Evolutionary conservation across 2,797 vertebrate species (phyloP).

Genomic region (Serranus cabrilla): DNA sequence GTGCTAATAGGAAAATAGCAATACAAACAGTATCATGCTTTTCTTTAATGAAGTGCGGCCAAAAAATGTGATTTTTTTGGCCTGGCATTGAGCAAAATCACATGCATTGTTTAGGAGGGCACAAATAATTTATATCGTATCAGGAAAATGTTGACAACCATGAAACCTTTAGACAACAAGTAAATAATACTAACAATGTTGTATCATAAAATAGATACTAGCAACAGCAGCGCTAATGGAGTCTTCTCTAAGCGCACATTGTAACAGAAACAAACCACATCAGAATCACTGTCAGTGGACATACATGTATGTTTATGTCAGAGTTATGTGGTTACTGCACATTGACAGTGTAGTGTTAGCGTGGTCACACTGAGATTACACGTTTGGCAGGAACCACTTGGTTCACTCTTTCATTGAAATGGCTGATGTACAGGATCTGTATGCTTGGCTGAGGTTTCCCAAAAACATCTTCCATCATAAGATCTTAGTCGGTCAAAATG

Average conservation of each 20-base stretch:
- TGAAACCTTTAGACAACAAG: constrained; percentile 47
- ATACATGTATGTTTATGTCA: constrained; percentile 13
- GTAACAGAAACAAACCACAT: constrained; percentile 54
- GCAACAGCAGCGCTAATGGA: constrained; percentile 33
- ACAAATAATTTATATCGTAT: constrained; percentile 66
- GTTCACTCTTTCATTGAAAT: constrained; percentile 14
- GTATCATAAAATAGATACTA: constrained; percentile 63
- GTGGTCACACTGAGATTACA: constrained; percentile 16
- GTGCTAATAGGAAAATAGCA: constrained; percentile 65
- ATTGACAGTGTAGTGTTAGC: constrained; percentile 30
- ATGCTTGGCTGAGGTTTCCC: constrained; percentile 35
- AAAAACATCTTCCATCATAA: constrained; percentile 26
- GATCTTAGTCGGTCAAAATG: constrained; percentile 28
- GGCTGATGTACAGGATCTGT: constrained; percentile 26
- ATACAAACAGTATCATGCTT: constrained; percentile 56
- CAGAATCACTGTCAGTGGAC: constrained; percentile 4
- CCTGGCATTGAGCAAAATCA: constrained; percentile 34
- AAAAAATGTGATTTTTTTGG: constrained; percentile 43
- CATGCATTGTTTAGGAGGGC: constrained; percentile 46
- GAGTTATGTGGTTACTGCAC: constrained; percentile 47
- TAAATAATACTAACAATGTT: constrained; percentile 55
- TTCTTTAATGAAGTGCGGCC: constrained; percentile 59
- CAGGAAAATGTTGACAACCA: constrained; percentile 39
- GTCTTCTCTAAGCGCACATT: constrained; percentile 18
- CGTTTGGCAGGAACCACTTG: constrained; percentile 40